phyloP scores from a whole-genome alignment of 2,113 vertebrate species.

The Siniperca chuatsi region DNA sequence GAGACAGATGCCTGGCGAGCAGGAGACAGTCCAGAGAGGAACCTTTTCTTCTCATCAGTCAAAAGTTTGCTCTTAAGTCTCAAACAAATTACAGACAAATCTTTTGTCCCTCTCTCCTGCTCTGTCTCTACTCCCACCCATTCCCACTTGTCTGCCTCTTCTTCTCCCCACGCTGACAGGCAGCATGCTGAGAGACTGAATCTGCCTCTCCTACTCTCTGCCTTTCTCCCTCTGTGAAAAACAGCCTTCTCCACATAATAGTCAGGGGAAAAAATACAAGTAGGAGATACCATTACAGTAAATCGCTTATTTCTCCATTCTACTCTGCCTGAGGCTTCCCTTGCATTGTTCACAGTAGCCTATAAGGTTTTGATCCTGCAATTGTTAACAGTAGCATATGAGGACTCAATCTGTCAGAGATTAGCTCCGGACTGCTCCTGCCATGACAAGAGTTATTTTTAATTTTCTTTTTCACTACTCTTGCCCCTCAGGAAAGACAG shows the following conservation, averaged over 20 bases:
- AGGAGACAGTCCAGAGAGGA: conserved; percentile 30
- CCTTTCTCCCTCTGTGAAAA: conserved; percentile 45
- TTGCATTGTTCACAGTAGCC: conserved; percentile 56
- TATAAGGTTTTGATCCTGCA: conserved; percentile 64
- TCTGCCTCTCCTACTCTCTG: conserved; percentile 35
- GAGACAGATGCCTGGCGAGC: conserved; percentile 27
- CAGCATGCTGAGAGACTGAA: conserved; percentile 58
- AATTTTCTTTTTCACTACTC: conserved; percentile 38
- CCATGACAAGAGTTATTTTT: conserved; percentile 62
- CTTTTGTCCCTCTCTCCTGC: conserved; percentile 12
- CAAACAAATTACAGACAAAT: conserved; percentile 57
- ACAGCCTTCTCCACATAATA: conserved; percentile 51
- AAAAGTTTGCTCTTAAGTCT: conserved; percentile 63
- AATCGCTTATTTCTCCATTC: conserved; percentile 58
- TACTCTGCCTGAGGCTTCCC: conserved; percentile 31
- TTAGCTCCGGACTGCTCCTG: conserved; percentile 51
- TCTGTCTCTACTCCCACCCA: conserved; percentile 42
- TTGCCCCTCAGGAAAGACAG: conserved; percentile 43
- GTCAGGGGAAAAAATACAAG: conserved; percentile 38
- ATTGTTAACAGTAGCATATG: conserved; percentile 58
- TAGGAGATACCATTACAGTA: conserved; percentile 64
- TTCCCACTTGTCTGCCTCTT: conserved; percentile 58
- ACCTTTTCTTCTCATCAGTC: conserved; percentile 67
- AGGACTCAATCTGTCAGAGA: conserved; percentile 62
- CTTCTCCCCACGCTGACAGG: conserved; percentile 53